A percentile compares a stretch with the other conserved stretches of the same genome.
phyloP scores from a whole-genome alignment of 2,888 invertebrate species.

The Alloscopus bannaensis region DNA sequence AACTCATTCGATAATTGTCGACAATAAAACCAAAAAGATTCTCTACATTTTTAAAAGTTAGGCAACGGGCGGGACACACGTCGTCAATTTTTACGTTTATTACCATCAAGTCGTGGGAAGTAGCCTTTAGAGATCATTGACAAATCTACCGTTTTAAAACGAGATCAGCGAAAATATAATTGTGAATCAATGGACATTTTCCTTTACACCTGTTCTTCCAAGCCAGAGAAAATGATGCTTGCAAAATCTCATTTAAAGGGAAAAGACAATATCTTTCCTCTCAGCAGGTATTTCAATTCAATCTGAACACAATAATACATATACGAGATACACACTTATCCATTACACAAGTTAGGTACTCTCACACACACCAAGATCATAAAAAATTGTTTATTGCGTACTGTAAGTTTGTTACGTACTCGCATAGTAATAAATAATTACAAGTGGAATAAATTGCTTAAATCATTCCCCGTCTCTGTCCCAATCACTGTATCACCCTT shows the following conservation, averaged over 20 bases:
- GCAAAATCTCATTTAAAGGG: constrained; percentile 8
- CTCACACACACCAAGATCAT: too few relatives aligned
- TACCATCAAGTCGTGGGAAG: constrained; percentile 41
- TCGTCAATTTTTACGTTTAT: constrained; percentile 62
- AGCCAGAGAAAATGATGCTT: too few relatives aligned
- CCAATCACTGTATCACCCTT: constrained; percentile 31
- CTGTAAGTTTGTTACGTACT: too few relatives aligned
- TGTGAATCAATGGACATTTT: too few relatives aligned
- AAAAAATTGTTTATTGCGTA: too few relatives aligned
- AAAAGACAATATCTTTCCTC: constrained; percentile 1
- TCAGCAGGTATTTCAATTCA: constrained; percentile 41
- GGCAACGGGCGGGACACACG: constrained; percentile 57
- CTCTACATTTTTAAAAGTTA: constrained; percentile 48
- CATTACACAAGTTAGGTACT: too few relatives aligned
- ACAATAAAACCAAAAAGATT: background rate
- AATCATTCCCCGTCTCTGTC: constrained; percentile 22
- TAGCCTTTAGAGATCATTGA: too few relatives aligned
- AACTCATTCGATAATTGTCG: background rate
- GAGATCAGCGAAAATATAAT: too few relatives aligned
- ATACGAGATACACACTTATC: too few relatives aligned
- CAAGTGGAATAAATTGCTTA: constrained; percentile 53
- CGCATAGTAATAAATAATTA: constrained; percentile 45
- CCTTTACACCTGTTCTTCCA: constrained; percentile 35
- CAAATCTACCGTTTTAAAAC: too few relatives aligned
- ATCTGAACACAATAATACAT: too few relatives aligned